Conservation (phyloP, 1,140 invertebrate genomes). For the Stratiolaelaps scimitus region DNA sequence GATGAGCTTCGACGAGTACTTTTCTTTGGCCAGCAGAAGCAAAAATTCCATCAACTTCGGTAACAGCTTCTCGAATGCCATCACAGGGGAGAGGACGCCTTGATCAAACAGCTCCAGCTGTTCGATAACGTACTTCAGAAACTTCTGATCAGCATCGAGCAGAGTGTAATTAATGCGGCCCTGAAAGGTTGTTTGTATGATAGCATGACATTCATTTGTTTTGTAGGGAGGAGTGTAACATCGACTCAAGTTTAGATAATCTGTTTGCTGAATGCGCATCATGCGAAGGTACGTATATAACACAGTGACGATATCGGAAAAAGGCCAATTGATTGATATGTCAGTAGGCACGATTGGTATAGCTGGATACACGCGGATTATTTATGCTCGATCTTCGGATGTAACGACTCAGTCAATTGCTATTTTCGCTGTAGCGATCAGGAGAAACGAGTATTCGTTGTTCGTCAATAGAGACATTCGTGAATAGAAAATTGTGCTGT, state of each 20-base stretch:
- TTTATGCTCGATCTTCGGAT: too few relatives aligned
- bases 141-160: conserved; percentile 12
- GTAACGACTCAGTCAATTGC: too few relatives aligned
- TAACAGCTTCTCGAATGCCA: neutral
- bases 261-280: too few relatives aligned
- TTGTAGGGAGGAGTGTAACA: neutral
- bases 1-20: conserved; percentile 19
- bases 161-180: conserved; percentile 21
- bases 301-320: neutral
- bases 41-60: conserved; percentile 22
- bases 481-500: too few relatives aligned
- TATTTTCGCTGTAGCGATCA: too few relatives aligned
- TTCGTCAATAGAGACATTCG: too few relatives aligned
- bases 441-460: too few relatives aligned
- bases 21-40: conserved; percentile 23
- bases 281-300: too few relatives aligned
- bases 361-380: too few relatives aligned
- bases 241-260: neutral
- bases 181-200: neutral
- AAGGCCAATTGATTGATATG: too few relatives aligned
- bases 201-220: neutral
- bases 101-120: conserved; percentile 20
- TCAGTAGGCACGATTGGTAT: too few relatives aligned
- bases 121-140: conserved; percentile 21
- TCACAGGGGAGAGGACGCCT: neutral